A percentile compares a stretch with the other conserved stretches of the same genome.
Evolutionary conservation across 1,140 invertebrate species (phyloP).

Genomic region (Ooceraea biroi): DNA sequence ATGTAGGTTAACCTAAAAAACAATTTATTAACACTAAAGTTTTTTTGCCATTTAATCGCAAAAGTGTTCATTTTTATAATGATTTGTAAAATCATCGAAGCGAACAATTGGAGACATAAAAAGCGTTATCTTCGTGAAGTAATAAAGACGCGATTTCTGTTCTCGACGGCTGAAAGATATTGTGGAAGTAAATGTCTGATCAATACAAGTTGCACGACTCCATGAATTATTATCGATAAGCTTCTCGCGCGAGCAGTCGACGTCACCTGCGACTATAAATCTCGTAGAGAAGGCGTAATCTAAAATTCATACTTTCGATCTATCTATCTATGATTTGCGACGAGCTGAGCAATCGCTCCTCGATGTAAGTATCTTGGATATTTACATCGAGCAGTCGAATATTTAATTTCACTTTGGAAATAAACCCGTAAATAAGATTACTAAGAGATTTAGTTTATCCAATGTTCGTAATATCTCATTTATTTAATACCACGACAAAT

Average conservation of each 20-base stretch:
- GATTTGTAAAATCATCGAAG: neutral
- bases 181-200: slow-evolving; percentile 21
- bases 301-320: slow-evolving; percentile 51
- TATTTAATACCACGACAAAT: neutral
- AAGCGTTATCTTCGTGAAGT: neutral
- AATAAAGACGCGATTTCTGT: slow-evolving; percentile 3
- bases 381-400: slow-evolving; percentile 9
- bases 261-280: slow-evolving; percentile 45
- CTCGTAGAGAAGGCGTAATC: slow-evolving; percentile 16
- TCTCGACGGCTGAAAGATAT: neutral
- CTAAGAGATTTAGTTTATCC: neutral
- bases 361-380: neutral
- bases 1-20: no score
- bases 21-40: no score
- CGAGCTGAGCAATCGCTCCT: neutral
- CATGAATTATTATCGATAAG: slow-evolving; percentile 45
- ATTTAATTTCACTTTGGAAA: neutral
- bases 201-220: slow-evolving; percentile 48
- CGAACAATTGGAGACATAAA: neutral
- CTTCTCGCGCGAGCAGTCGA: neutral
- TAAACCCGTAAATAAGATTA: neutral
- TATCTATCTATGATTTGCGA: slow-evolving; percentile 35
- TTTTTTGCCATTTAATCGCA: no score
- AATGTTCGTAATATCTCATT: neutral
- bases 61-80: no score